Conservation (phyloP, 2,888 invertebrate species). For the Brachypalpus laphriformis region DNA sequence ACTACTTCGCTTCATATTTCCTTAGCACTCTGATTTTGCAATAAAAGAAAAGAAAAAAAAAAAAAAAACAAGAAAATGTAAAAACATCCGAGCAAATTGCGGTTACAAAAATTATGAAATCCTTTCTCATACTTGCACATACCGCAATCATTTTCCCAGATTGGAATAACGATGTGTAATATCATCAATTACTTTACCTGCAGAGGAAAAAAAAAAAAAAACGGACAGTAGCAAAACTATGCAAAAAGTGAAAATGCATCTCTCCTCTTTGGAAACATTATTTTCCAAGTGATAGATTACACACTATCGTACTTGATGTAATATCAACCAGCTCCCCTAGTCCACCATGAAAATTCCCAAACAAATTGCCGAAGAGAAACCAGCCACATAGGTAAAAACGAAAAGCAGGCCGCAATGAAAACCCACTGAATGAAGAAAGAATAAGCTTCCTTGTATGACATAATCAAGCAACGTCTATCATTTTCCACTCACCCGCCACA, state of each 20-base stretch:
- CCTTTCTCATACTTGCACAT: slow-evolving; percentile 47
- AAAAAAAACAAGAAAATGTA: slow-evolving; percentile 1
- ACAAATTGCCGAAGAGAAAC: slow-evolving; percentile 6
- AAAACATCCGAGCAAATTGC: slow-evolving; percentile 31
- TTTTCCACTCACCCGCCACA: slow-evolving; percentile 57
- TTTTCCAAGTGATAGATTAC: slow-evolving; percentile 66
- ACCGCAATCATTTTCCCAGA: slow-evolving; percentile 44
- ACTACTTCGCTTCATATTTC: slow-evolving; percentile 26
- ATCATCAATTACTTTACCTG: slow-evolving; percentile 50
- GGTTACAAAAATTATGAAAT: slow-evolving; percentile 55
- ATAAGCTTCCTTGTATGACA: slow-evolving; percentile 80
- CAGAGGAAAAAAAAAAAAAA: slow-evolving; percentile 23
- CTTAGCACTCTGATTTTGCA: slow-evolving; percentile 27
- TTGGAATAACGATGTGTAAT: slow-evolving; percentile 59
- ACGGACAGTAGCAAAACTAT: slow-evolving; percentile 15
- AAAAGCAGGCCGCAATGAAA: slow-evolving; percentile 48
- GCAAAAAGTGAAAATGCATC: slow-evolving; percentile 55
- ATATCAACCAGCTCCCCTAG: slow-evolving; percentile 33
- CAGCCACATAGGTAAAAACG: neutral
- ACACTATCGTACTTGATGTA: slow-evolving; percentile 61
- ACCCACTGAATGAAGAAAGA: slow-evolving; percentile 65
- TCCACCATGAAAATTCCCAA: slow-evolving; percentile 53
- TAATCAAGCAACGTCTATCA: slow-evolving; percentile 75
- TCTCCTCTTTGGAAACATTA: slow-evolving; percentile 55
- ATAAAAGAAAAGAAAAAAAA: slow-evolving; percentile 8